Conservation (phyloP, 2,113 vertebrate genomes). For the Zosterops pallidus region DNA sequence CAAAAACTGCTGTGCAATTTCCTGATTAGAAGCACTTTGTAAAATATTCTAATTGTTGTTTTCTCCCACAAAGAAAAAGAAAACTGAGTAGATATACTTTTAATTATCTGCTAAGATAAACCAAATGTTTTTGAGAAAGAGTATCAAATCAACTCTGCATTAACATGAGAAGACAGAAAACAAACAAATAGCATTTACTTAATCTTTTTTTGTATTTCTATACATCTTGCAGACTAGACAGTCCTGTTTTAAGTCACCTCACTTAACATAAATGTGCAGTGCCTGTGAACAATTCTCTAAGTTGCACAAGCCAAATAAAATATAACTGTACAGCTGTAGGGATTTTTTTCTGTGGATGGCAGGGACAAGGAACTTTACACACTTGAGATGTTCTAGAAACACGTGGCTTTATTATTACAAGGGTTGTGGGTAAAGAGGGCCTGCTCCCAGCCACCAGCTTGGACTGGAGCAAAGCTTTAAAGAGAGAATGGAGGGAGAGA, state of each 20-base stretch:
- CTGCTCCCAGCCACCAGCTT: too few species aligned
- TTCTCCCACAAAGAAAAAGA: background rate
- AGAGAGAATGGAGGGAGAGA: too few species aligned
- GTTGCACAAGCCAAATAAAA: background rate
- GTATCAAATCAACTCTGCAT: background rate
- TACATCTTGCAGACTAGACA: background rate
- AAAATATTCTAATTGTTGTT: background rate
- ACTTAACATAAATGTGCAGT: background rate
- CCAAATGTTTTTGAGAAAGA: background rate
- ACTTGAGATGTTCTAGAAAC: too few species aligned
- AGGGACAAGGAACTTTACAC: too few species aligned
- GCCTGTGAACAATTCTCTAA: background rate
- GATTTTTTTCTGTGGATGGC: too few species aligned
- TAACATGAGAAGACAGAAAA: background rate
- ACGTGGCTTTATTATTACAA: too few species aligned
- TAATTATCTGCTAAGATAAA: constrained; percentile 18
- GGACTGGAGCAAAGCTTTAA: too few species aligned
- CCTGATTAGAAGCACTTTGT: background rate
- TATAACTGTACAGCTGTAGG: background rate
- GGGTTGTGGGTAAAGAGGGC: too few species aligned
- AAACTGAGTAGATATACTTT: background rate
- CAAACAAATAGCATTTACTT: background rate
- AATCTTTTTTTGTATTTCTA: constrained; percentile 1
- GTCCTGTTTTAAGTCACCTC: background rate
- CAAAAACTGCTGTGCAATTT: background rate